Conservation (phyloP, 2,888 invertebrate species). For the Thecocarcelia acutangulata region DNA sequence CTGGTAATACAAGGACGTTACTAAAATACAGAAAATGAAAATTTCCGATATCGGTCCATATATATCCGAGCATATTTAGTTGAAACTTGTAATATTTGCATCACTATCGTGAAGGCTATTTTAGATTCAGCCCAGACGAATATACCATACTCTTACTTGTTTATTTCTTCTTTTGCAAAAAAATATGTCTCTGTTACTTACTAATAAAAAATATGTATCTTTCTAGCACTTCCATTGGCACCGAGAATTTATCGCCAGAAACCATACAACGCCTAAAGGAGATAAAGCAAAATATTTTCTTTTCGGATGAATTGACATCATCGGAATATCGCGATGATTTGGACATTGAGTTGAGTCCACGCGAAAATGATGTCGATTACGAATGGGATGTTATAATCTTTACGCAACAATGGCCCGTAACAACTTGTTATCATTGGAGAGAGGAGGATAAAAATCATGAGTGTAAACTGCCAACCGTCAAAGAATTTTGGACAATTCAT, state of each 20-base stretch:
- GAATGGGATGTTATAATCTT: slow-evolving; percentile 90
- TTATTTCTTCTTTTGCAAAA: neutral
- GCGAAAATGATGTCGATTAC: slow-evolving; percentile 71
- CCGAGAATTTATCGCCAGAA: slow-evolving; percentile 43
- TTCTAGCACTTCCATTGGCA: slow-evolving; percentile 62
- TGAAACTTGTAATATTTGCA: too few relatives aligned
- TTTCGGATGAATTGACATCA: slow-evolving; percentile 71
- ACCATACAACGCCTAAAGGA: slow-evolving; percentile 41
- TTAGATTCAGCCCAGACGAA: too few relatives aligned
- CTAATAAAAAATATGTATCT: too few relatives aligned
- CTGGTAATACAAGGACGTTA: too few relatives aligned
- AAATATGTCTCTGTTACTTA: neutral
- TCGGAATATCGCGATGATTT: slow-evolving; percentile 71
- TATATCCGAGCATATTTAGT: too few relatives aligned
- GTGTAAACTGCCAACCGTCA: slow-evolving; percentile 85
- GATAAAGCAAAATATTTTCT: slow-evolving; percentile 65
- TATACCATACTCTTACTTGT: too few relatives aligned
- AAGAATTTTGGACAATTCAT: slow-evolving; percentile 89
- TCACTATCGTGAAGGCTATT: too few relatives aligned
- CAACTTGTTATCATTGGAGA: slow-evolving; percentile 88
- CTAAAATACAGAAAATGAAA: too few relatives aligned
- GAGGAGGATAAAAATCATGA: slow-evolving; percentile 83
- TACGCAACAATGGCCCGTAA: slow-evolving; percentile 90
- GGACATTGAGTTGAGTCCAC: slow-evolving; percentile 51
- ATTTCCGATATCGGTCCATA: too few relatives aligned